phyloP scores from a whole-genome alignment of 2,888 invertebrate genomes.

The Phyllotreta striolata region DNA sequence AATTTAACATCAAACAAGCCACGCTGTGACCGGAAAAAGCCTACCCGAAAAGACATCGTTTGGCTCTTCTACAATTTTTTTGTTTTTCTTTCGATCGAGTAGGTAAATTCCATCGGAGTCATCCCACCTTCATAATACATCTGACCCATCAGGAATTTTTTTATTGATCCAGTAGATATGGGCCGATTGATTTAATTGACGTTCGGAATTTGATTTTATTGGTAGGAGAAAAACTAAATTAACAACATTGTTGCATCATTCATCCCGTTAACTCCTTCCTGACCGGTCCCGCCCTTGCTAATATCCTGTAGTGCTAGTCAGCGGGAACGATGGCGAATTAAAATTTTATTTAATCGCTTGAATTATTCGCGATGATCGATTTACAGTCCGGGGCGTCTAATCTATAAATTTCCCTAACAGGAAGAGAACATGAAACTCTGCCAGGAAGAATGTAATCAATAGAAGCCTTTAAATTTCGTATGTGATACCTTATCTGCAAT shows the following conservation, averaged over 20 bases:
- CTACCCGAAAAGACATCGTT: slow-evolving; percentile 7
- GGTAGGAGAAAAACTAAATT: no score
- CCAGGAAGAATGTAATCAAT: slow-evolving; percentile 26
- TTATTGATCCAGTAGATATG: no score
- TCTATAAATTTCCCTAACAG: slow-evolving; percentile 20
- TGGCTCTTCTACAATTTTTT: no score
- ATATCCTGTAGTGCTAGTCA: slow-evolving; percentile 14
- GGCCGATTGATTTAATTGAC: no score
- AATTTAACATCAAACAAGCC: slow-evolving; percentile 16
- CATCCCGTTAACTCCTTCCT: neutral
- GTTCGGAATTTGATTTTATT: no score
- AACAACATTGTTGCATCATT: no score
- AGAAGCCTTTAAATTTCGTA: slow-evolving; percentile 28
- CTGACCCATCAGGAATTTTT: no score
- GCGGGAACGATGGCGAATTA: neutral
- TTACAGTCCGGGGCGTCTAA: slow-evolving; percentile 3
- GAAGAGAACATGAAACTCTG: slow-evolving; percentile 29
- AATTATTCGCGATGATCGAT: slow-evolving; percentile 13
- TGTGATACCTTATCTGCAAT: slow-evolving; percentile 25
- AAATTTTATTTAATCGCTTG: slow-evolving; percentile 7
- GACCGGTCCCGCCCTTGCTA: neutral
- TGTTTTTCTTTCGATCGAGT: no score
- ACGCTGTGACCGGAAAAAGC: slow-evolving; percentile 19
- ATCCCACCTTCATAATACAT: no score
- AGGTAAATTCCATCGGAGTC: no score